Evolutionary conservation across 2,888 invertebrate species (phyloP).

Genomic region (Trichopoda pennipes): DNA sequence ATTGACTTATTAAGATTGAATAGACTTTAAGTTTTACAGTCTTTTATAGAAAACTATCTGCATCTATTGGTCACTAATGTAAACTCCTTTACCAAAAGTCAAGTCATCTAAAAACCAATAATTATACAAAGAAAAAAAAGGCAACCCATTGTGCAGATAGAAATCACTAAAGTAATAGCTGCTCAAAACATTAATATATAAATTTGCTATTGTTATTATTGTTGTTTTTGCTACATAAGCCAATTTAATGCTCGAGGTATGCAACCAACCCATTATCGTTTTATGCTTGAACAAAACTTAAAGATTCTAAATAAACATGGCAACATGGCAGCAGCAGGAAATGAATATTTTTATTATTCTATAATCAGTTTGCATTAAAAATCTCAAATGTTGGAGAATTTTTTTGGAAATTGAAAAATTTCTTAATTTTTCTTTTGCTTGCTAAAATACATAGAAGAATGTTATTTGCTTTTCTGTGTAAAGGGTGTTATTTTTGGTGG

Average conservation of each 20-base stretch:
- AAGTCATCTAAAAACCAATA: conserved; percentile 28
- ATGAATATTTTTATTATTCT: conserved; percentile 31
- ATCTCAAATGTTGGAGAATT: conserved; percentile 1
- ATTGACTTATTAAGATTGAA: too few species aligned
- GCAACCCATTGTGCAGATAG: conserved; percentile 33
- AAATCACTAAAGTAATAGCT: not conserved
- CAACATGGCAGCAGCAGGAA: conserved; percentile 40
- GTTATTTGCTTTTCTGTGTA: not conserved
- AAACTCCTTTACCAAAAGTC: conserved; percentile 23
- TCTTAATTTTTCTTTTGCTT: not conserved
- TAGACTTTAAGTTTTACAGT: too few species aligned
- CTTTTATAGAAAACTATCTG: too few species aligned
- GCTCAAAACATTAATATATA: too few species aligned
- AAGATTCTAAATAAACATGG: conserved; percentile 1
- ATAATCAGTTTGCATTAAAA: not conserved
- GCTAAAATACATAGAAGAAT: not conserved
- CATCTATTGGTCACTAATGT: too few species aligned
- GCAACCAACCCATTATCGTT: conserved; percentile 44
- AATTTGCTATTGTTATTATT: too few species aligned
- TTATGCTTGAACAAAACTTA: conserved; percentile 40
- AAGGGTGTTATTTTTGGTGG: too few species aligned
- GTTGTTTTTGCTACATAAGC: conserved; percentile 1
- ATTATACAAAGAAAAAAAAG: conserved; percentile 58
- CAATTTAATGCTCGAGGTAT: conserved; percentile 17
- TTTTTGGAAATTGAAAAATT: conserved; percentile 13